Conservation (phyloP, 2,888 invertebrate genomes). For the Microctonus hyperodae region DNA sequence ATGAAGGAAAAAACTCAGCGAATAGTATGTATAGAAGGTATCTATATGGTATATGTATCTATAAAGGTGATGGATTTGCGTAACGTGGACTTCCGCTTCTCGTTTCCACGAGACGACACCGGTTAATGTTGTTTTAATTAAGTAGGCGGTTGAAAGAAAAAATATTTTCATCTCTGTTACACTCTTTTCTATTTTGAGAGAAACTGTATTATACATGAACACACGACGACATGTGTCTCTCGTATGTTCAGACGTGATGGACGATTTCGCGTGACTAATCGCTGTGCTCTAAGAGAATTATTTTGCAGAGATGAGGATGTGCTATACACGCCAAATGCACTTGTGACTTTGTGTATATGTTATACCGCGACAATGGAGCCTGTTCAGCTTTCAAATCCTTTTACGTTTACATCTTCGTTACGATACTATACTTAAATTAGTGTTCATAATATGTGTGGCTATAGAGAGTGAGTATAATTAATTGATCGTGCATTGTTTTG, state of each 20-base stretch:
- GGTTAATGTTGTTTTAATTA: constrained; percentile 62
- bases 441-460: no score
- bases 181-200: constrained; percentile 55
- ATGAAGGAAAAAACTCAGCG: no score
- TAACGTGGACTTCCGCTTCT: constrained; percentile 30
- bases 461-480: no score
- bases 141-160: constrained; percentile 58
- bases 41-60: constrained; percentile 1
- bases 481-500: no score
- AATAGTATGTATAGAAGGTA: background rate
- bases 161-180: constrained; percentile 28
- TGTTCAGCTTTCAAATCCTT: no score
- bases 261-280: constrained; percentile 64
- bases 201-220: constrained; percentile 33
- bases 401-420: no score
- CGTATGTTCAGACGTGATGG: constrained; percentile 63
- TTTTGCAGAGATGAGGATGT: constrained; percentile 33
- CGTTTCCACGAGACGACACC: constrained; percentile 30
- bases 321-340: constrained; percentile 18
- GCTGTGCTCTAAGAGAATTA: constrained; percentile 49
- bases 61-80: constrained; percentile 14
- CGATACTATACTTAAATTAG: no score
- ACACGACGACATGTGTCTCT: constrained; percentile 58
- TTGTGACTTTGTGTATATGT: background rate
- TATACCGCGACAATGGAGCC: constrained; percentile 1